Evolutionary conservation across 2,113 vertebrate species (phyloP), one percentile per base, ranked within the genome.

Genomic region (Struthio camelus): DNA sequence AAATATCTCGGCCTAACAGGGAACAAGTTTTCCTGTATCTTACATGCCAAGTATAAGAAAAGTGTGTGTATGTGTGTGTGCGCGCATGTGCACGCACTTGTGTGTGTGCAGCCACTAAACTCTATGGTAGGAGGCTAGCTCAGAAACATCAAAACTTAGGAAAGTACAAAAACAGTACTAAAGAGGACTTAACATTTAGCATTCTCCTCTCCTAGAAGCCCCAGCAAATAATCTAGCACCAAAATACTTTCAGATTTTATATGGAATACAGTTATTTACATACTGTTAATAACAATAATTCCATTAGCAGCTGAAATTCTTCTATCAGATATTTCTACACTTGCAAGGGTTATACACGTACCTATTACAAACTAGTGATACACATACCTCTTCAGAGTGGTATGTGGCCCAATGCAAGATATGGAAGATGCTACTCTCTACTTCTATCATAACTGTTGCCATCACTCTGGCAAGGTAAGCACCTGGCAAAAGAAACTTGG

Each of bases 351-450:
- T 34, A 12, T 36, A 42, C 18, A 48, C 18, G 46, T 48, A 48
- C 46, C 18, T 48, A 59, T 32, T 32, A 34, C 30, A 59, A 59
- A 19, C 30, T n/a, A n/a, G 51, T 3, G 51, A 59, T 6, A 44
- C 1, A 2, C n/a, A 6, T 6, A 42, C 6, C 10, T 2, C n/a
- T 38, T 28, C 28, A 5, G 8, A 71, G 64, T 2, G 17, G 18
- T 22, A 2, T 5, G 9, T 4, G 77, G 48, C n/a, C 59, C 65
- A 51, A 5, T 0, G 1, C 34, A 34, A 34, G 62, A n/a, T 32
- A 48, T 58, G 48, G 40, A 56, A 34, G 53, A 84, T 70, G 16
- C 46, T 32, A 3, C 28, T 80, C 70, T 77, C 30, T 12, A 20
- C 38, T 58, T 59, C 44, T 50, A 12, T 5, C 2, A 0, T 6